Percentiles rank a stretch among this genome's conserved stretches.
Conservation (phyloP, 2,797 vertebrate species). For the Acanthopagrus latus region DNA sequence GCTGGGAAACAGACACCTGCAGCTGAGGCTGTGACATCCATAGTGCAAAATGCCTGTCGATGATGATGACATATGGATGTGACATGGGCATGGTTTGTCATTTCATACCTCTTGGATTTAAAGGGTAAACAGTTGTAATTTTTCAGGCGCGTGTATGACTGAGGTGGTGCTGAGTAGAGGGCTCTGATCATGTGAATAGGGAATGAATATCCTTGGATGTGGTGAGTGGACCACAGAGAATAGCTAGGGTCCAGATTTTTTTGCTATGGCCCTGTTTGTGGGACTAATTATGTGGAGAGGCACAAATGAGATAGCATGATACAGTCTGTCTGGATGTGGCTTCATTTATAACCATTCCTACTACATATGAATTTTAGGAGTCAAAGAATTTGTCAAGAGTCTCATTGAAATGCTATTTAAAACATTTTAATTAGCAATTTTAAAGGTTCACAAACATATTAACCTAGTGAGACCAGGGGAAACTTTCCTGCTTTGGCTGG, state of each 20-base stretch:
- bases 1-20: constrained; percentile 65
- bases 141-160: not conserved
- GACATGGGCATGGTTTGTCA: constrained; percentile 9
- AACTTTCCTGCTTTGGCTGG: too few relatives aligned
- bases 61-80: constrained; percentile 35
- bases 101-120: constrained; percentile 18
- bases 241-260: too few relatives aligned
- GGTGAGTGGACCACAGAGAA: too few relatives aligned
- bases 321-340: too few relatives aligned
- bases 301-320: not conserved
- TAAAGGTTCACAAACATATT: too few relatives aligned
- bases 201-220: too few relatives aligned
- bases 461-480: too few relatives aligned
- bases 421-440: too few relatives aligned
- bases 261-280: not conserved
- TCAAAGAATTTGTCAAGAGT: not conserved
- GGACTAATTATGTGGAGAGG: constrained; percentile 1
- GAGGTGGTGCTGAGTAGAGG: too few relatives aligned
- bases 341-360: not conserved
- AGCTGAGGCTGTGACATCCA: constrained; percentile 51
- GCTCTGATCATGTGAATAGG: too few relatives aligned
- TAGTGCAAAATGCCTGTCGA: constrained; percentile 27
- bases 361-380: not conserved
- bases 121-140: constrained; percentile 19
- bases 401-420: not conserved